Percentiles rank a stretch among this genome's conserved stretches.
These are phyloP conservation scores for Acridotheres tristis DNA, from an alignment of 2,797 vertebrate genomes.

Conservation along the genomic window DNA sequence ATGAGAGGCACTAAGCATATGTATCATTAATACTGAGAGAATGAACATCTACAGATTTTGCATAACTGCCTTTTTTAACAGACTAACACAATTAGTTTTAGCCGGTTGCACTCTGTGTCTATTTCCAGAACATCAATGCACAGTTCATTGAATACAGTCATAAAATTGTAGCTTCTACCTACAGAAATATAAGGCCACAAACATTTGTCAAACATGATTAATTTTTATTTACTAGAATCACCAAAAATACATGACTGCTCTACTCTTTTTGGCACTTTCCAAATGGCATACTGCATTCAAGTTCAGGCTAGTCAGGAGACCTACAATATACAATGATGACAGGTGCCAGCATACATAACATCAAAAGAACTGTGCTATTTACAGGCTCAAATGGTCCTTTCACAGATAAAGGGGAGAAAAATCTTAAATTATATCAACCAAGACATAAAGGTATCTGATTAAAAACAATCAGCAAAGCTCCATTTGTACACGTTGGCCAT, in stretches of 20 bases:
- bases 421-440: not conserved
- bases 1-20: not conserved
- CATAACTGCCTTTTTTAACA: not conserved
- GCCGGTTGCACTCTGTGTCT: not conserved
- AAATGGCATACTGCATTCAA: not conserved
- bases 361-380: not conserved
- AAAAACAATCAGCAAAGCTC: not conserved
- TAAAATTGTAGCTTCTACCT: not conserved
- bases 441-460: not conserved
- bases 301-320: not conserved
- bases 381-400: not conserved
- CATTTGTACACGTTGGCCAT: not conserved
- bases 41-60: not conserved
- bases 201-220: constrained; percentile 38
- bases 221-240: constrained; percentile 10
- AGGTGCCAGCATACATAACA: not conserved
- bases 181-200: not conserved
- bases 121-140: not conserved
- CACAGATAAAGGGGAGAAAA: not conserved
- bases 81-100: not conserved
- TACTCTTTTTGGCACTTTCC: constrained; percentile 3
- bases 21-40: not conserved
- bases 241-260: constrained; percentile 6
- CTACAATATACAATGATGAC: not conserved
- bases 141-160: not conserved